These are phyloP conservation scores for Formica aserva DNA, from an alignment of 2,888 invertebrate species.

Conservation along the genomic window DNA sequence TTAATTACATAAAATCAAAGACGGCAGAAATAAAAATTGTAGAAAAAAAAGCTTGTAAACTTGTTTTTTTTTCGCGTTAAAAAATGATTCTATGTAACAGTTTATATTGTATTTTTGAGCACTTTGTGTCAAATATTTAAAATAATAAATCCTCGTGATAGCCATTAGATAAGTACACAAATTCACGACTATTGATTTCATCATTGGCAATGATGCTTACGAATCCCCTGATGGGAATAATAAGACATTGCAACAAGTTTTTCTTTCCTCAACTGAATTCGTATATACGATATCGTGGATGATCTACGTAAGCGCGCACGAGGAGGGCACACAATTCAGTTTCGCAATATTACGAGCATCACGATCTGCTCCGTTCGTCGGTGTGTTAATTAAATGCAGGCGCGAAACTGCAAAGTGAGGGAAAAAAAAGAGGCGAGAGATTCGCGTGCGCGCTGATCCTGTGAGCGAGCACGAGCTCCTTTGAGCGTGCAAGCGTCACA, in stretches of 20 bases:
- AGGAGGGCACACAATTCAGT: constrained; percentile 29
- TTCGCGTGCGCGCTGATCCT: constrained; percentile 37
- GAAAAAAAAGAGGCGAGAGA: constrained; percentile 25
- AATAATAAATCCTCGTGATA: not conserved
- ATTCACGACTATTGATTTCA: not conserved
- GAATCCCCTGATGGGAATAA: not conserved
- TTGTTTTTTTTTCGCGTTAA: not conserved
- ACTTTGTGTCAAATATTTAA: not conserved
- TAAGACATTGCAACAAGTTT: not conserved
- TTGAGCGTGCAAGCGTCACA: constrained; percentile 53
- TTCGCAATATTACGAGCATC: constrained; percentile 17
- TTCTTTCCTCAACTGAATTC: not conserved
- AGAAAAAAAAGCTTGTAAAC: not conserved
- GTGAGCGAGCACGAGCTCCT: constrained; percentile 50
- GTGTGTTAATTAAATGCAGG: constrained; percentile 52
- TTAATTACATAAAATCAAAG: not conserved
- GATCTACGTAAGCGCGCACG: not conserved
- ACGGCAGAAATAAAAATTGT: no score
- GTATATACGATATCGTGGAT: not conserved
- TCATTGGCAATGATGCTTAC: not conserved
- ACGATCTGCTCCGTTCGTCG: constrained; percentile 31
- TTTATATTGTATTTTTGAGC: not conserved
- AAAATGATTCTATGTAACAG: not conserved
- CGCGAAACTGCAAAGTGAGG: constrained; percentile 29
- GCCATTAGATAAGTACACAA: not conserved